Percentiles rank a stretch among this genome's conserved stretches.
Conservation (phyloP, 1,140 invertebrate species). For the Theocolax elegans region DNA sequence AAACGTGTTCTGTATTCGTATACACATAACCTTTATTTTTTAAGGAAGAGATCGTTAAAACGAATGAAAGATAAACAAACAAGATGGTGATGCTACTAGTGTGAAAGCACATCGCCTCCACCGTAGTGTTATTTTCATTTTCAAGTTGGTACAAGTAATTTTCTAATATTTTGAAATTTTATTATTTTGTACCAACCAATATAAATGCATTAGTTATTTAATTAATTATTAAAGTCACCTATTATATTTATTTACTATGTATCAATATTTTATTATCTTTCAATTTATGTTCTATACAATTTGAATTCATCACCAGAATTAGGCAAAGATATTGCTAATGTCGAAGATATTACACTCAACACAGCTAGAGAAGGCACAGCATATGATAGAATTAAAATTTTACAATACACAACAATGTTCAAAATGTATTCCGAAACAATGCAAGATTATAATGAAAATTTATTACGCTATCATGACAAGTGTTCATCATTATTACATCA, state of each 20-base stretch:
- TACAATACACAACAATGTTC: slow-evolving; percentile 67
- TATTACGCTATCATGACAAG: slow-evolving; percentile 78
- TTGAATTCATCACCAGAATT: slow-evolving; percentile 55
- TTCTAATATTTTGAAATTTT: neutral
- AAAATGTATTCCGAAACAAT: slow-evolving; percentile 72
- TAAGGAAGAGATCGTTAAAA: slow-evolving; percentile 24
- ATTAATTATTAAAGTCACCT: neutral
- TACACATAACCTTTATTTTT: slow-evolving; percentile 54
- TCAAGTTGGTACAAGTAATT: slow-evolving; percentile 3
- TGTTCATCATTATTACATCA: slow-evolving; percentile 80
- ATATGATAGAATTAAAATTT: slow-evolving; percentile 62
- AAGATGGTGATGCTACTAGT: slow-evolving; percentile 31
- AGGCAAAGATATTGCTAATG: slow-evolving; percentile 49
- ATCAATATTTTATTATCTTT: neutral
- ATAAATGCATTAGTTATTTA: neutral
- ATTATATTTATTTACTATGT: neutral
- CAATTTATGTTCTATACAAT: too few relatives aligned
- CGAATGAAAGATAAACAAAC: slow-evolving; percentile 38
- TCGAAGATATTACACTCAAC: slow-evolving; percentile 53
- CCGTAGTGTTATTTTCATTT: slow-evolving; percentile 5
- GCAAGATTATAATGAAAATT: slow-evolving; percentile 78
- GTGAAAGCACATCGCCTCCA: neutral
- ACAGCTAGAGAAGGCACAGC: slow-evolving; percentile 50
- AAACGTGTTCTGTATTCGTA: neutral
- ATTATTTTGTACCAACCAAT: too few relatives aligned